These are phyloP conservation scores for Rallus crepitans DNA, from an alignment of 2,797 vertebrate species.

Conservation along the genomic window DNA sequence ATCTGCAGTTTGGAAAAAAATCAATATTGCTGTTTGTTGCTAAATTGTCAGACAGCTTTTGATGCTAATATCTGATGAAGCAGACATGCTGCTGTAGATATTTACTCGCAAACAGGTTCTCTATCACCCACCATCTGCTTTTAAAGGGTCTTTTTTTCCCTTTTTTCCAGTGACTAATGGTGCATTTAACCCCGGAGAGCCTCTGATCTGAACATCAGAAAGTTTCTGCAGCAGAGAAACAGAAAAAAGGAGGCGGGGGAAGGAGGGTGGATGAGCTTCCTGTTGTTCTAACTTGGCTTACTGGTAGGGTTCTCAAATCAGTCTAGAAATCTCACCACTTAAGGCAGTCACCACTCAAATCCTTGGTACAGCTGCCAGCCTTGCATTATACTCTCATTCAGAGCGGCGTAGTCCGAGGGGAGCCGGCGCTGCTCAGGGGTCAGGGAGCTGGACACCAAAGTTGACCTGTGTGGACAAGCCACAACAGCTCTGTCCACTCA, in stretches of 20 bases:
- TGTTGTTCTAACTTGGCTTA: slow-evolving; percentile 53
- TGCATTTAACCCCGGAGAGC: slow-evolving; percentile 1
- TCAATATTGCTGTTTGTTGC: slow-evolving; percentile 63
- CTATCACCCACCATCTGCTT: slow-evolving; percentile 55
- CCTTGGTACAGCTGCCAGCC: neutral
- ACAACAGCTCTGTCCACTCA: neutral
- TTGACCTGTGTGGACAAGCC: neutral
- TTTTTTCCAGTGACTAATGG: slow-evolving; percentile 35
- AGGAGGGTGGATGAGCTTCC: slow-evolving; percentile 32
- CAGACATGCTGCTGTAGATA: slow-evolving; percentile 35
- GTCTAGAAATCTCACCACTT: slow-evolving; percentile 9
- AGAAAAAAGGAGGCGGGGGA: slow-evolving; percentile 25
- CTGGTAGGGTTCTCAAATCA: slow-evolving; percentile 45
- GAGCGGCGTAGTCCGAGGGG: neutral
- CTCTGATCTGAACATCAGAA: slow-evolving; percentile 64
- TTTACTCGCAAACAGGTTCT: slow-evolving; percentile 40
- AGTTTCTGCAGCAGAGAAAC: slow-evolving; percentile 42
- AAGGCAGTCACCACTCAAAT: neutral
- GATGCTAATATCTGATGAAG: slow-evolving; percentile 71
- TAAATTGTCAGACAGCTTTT: slow-evolving; percentile 67
- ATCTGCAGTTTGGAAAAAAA: slow-evolving; percentile 53
- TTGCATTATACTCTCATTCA: neutral
- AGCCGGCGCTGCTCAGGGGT: neutral
- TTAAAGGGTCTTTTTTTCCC: neutral
- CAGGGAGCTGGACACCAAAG: neutral